Base-by-base conservation (phyloP, 2,888 invertebrate genomes). In the Trissonchulus latispiculum region DNA sequence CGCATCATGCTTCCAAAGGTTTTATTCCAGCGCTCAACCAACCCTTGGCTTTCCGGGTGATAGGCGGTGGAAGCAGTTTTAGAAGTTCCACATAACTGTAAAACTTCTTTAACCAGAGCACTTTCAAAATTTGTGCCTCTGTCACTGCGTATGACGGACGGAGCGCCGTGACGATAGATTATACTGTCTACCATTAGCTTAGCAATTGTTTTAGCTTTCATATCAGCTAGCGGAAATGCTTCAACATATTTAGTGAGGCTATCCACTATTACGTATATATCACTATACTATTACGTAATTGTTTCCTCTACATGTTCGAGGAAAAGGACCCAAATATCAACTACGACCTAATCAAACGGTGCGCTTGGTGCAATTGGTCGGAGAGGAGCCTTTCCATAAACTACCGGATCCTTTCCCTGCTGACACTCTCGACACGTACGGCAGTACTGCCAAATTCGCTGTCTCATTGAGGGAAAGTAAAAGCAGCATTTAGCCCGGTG, bases 201-300 rank as follows among this genome's bases (percentile, higher is more conserved):
- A n/a, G n/a, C n/a, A n/a, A 80, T 76, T 1, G 79, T 79, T 28
- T 74, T 74, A 0, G 80, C 77, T 61, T 78, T 77, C 64, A 80
- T 79, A 35, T 79, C 77, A 0, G 79, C 78, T 36, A 81, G 68
- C 3, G 80, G 76, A 61, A 81, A 32, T n/a, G 59, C 59, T 59
- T 59, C 59, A 59, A 59, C 59, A 59, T 59, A 59, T n/a, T 59
- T 59, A 23, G 59, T n/a, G n/a, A n/a, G n/a, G n/a, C n/a, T n/a
- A n/a, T n/a, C n/a, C n/a, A 75, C 75, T 0, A 74, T 71, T n/a
- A n/a, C n/a, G n/a, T n/a, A n/a, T n/a, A n/a, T n/a, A n/a, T n/a
- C n/a, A n/a, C n/a, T n/a, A 72, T 1, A 73, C 75, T 15, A 78
- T 32, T 36, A 78, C 74, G 36, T 78, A 79, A 62, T 76, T 74